A percentile compares a stretch with the other conserved stretches of the same genome.
These are phyloP conservation scores for Bothrops jararaca DNA, from an alignment of 2,113 vertebrate species.

Conservation along the genomic window DNA sequence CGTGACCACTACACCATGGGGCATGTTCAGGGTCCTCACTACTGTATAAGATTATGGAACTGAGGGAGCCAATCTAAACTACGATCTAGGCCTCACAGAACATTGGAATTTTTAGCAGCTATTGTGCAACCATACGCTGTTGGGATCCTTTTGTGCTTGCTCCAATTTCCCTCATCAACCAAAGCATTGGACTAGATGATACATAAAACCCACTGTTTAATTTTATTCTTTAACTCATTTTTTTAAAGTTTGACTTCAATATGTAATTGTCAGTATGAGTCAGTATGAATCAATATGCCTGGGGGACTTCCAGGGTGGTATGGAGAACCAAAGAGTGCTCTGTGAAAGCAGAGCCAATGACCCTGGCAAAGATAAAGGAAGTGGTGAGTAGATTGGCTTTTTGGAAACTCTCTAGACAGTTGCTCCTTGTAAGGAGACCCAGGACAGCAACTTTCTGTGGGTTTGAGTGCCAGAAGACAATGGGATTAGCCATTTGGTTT, in stretches of 20 bases:
- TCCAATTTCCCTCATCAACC: background rate
- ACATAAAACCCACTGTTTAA: background rate
- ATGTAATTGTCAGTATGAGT: background rate
- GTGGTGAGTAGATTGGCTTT: background rate
- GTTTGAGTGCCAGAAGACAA: background rate
- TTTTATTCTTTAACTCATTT: background rate
- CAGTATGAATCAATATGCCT: background rate
- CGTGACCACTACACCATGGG: background rate
- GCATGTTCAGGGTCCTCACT: background rate
- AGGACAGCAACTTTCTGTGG: background rate
- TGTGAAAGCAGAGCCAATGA: background rate
- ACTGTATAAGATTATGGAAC: background rate
- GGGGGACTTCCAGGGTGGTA: background rate
- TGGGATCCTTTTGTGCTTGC: background rate
- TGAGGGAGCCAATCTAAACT: background rate
- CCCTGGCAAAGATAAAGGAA: background rate
- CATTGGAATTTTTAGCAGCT: background rate
- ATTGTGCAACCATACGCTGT: background rate
- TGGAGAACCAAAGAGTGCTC: background rate
- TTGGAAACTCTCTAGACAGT: background rate
- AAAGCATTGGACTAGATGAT: background rate
- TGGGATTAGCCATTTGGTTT: background rate
- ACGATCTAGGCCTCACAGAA: background rate
- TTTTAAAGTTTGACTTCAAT: background rate
- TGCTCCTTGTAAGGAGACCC: background rate